These are phyloP conservation scores for Phenganax stokvisi DNA, from an alignment of 92 coral and sea anemone genomes.

Conservation along the genomic window DNA sequence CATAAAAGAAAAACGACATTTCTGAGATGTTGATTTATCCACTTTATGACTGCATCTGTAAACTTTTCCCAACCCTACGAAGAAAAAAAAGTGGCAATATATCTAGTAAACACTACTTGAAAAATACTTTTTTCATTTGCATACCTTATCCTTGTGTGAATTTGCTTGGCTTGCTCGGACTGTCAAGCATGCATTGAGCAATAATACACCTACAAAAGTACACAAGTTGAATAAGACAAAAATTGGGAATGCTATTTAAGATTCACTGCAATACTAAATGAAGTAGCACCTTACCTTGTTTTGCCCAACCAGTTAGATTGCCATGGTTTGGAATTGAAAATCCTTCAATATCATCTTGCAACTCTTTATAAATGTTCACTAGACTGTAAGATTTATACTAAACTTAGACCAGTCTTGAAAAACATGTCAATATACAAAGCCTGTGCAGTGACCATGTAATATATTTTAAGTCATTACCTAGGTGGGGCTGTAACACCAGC, in stretches of 20 bases:
- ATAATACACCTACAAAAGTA: conserved; percentile 64
- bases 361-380: conserved; percentile 84
- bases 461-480: conserved; percentile 48
- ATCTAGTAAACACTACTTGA: neutral
- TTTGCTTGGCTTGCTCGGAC: conserved; percentile 93
- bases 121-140: neutral
- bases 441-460: neutral
- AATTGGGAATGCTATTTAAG: neutral
- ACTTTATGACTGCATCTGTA: conserved; percentile 95
- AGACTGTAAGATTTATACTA: conserved; percentile 42
- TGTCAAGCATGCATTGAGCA: conserved; percentile 90
- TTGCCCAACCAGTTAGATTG: conserved; percentile 93
- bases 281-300: conserved; percentile 54
- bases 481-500: conserved; percentile 87
- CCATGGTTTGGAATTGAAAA: conserved; percentile 86
- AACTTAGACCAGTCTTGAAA: neutral
- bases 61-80: conserved; percentile 95
- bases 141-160: conserved; percentile 95
- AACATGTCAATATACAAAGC: neutral
- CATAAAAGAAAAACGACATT: conserved; percentile 90
- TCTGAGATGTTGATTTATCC: conserved; percentile 73
- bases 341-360: conserved; percentile 72
- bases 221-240: neutral
- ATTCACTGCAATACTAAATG: neutral
- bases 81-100: neutral